Evolutionary conservation across 2,888 invertebrate species (phyloP), one percentile per base, ranked within the genome.

Genomic region (Papilio elwesi): DNA sequence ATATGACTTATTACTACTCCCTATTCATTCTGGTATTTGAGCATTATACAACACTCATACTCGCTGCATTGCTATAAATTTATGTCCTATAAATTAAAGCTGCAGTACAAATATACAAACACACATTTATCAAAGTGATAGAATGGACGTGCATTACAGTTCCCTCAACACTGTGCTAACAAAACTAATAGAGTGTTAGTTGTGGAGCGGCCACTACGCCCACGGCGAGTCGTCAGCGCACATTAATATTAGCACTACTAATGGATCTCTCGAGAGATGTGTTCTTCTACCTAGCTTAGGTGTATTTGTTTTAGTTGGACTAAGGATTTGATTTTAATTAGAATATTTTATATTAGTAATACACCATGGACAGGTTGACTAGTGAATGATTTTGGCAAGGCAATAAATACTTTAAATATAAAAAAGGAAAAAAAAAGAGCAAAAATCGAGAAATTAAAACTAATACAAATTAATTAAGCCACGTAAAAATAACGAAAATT

Each of bases 171-270:
- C 9, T 57, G 26, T 36, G 10, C 36, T 51, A 65, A 36, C 36
- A 65, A 36, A 51, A 65, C 65, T 38, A 65, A 65, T 65, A 36
- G 65, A 51, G 38, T 65, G 65, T 65, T 49, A 51, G 65, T 65
- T 48, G 13, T 26, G n/a, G 11, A n/a, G 51, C 51, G 51, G 36
- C n/a, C 15, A 36, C 65, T 51, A n/a, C 65, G 26, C 49, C 49
- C 12, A 26, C 12, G 51, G 51, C 26, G 26, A 12, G 57, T 12
- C 11, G 12, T 51, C 10, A 48, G 36, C 38, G 16, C n/a, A 47
- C 16, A 57, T 57, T 57, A 65, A 51, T 65, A 36, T 65, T 65
- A 51, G 13, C 51, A 65, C 51, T 13, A 12, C 6, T 65, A 65
- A 64, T 49, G 49, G 64, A 48, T n/a, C 49, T 48, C 47, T 16